Evolutionary conservation across 2,113 vertebrate species (phyloP).

Genomic region (Arenaria interpres): DNA sequence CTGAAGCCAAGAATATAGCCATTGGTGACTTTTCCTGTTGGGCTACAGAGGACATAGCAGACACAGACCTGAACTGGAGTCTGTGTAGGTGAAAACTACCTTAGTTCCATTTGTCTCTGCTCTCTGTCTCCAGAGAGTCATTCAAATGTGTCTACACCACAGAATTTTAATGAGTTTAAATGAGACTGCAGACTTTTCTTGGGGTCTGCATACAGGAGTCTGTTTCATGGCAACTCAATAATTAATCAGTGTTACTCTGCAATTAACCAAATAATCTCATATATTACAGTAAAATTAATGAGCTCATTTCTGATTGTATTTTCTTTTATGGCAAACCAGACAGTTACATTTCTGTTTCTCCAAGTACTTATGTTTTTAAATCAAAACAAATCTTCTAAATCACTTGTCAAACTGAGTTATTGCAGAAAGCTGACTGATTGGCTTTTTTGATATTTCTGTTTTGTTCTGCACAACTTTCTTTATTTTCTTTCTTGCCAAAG

Average conservation of each 20-base stretch:
- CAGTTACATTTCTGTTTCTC: not conserved
- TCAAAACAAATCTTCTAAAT: not conserved
- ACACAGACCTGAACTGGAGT: not conserved
- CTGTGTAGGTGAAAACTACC: not conserved
- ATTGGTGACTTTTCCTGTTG: not conserved
- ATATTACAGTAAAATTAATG: conserved; percentile 14
- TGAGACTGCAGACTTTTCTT: not conserved
- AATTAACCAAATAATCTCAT: conserved; percentile 27
- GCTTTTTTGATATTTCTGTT: not conserved
- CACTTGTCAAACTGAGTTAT: not conserved
- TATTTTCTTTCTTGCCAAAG: not conserved
- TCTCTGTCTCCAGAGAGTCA: not conserved
- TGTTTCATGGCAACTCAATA: conserved; percentile 1
- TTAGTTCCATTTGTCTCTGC: not conserved
- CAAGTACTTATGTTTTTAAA: not conserved
- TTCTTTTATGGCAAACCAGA: not conserved
- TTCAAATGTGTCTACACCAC: not conserved
- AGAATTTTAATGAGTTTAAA: conserved; percentile 5
- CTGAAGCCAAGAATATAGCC: not conserved
- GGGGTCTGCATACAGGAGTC: not conserved
- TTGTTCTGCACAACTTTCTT: not conserved
- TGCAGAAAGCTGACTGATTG: not conserved
- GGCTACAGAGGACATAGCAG: not conserved
- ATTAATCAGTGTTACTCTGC: conserved; percentile 10
- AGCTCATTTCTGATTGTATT: not conserved